Base-by-base conservation (phyloP, 1,140 invertebrate genomes). In the Formica exsecta region DNA sequence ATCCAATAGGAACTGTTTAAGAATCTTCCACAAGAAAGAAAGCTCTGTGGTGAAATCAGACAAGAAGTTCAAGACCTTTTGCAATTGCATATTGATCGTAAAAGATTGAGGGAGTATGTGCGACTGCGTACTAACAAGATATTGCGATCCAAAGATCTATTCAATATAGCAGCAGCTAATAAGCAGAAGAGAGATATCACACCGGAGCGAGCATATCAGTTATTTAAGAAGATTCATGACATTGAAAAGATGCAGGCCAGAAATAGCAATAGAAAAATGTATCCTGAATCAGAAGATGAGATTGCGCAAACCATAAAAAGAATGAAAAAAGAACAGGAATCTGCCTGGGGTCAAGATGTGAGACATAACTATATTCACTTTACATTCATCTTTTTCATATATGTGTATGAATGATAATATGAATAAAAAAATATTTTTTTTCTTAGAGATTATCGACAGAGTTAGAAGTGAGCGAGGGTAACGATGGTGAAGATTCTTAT, bases 221-320 rank as follows among this genome's bases (percentile, higher is more conserved):
- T 96, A 90, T 94, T 95, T 93, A 90, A 95, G 91, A 88, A 95
- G 86, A 91, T 96, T 90, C 87, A 94, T 90, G 95, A 91, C 70
- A 93, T 96, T 92, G 95, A 91, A 92, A 95, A 91, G 4, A 74
- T 93, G 57, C 92, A 94, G 65, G 93, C 93, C 90, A 86, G 95
- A 89, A 92, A 94, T 29, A 83, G 89, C 41, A 88, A 93, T 89
- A 89, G 90, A 89, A 85, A 95, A 93, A 85, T 94, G 44, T 87
- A 95, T 94, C 68, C 95, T 64, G 90, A 96, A 85, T 93, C 95
- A 88, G 87, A 96, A 87, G 93, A 96, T 93, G 88, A 96, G 90
- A 90, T 95, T 80, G 83, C 92, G 3, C 92, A 92, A 22, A 95
- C 94, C 0, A 94, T 96, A 76, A 92, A 95, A 77, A 92, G 89